Conservation (phyloP, 2,888 invertebrate species). For the Spicauda simplicius region DNA sequence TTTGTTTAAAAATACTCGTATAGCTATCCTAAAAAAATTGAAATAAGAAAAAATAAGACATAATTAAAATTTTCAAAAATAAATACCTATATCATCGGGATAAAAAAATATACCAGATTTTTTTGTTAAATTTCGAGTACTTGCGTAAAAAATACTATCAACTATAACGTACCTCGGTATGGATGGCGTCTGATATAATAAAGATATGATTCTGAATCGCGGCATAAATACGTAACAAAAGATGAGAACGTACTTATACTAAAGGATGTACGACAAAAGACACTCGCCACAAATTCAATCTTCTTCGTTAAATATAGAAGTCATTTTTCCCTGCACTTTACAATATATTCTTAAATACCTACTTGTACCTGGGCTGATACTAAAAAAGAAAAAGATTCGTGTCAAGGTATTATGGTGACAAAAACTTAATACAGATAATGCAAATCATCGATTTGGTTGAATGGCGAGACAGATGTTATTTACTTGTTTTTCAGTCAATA, state of each 20-base stretch:
- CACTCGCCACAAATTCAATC: not conserved
- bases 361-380: too few relatives aligned
- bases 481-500: not conserved
- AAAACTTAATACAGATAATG: constrained; percentile 15
- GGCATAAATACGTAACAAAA: constrained; percentile 23
- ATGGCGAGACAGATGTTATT: not conserved
- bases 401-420: constrained; percentile 34
- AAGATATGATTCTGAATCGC: constrained; percentile 1
- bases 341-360: too few relatives aligned
- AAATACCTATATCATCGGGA: too few relatives aligned
- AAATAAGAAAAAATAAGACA: too few relatives aligned
- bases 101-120: too few relatives aligned
- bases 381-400: constrained; percentile 10
- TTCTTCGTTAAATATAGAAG: not conserved
- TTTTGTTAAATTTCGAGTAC: too few relatives aligned
- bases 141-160: not conserved
- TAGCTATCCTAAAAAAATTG: too few relatives aligned
- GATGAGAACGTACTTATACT: constrained; percentile 1
- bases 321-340: not conserved
- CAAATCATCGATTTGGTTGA: constrained; percentile 32
- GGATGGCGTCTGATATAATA: constrained; percentile 6
- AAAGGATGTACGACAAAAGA: not conserved
- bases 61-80: too few relatives aligned
- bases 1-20: too few relatives aligned
- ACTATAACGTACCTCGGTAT: not conserved